Evolutionary conservation across 2,797 vertebrate genomes (phyloP).

Genomic region (Crax fasciolata): DNA sequence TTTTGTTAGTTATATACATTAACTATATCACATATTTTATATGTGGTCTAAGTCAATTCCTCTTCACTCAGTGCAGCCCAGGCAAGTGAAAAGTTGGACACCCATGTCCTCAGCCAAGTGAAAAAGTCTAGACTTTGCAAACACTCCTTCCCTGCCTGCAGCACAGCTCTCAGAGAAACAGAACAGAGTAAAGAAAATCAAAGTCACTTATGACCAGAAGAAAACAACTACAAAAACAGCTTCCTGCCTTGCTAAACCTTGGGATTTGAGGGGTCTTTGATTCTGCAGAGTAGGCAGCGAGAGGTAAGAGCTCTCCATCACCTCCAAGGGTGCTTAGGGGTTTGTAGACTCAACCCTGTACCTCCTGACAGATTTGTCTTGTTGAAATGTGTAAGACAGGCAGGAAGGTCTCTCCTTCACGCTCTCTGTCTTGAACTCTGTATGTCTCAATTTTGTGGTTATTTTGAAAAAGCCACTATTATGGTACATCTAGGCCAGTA

Average conservation of each 20-base stretch:
- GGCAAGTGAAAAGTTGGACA: too few relatives aligned
- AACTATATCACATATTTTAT: too few relatives aligned
- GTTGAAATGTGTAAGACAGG: neutral
- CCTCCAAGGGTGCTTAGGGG: neutral
- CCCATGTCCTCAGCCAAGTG: neutral
- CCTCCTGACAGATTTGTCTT: conserved; percentile 6
- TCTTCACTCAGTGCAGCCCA: too few relatives aligned
- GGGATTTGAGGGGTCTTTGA: neutral
- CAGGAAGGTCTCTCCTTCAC: neutral
- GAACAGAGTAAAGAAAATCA: neutral
- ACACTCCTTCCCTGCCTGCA: neutral
- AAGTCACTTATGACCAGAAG: neutral
- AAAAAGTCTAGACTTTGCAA: neutral
- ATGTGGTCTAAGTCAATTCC: too few relatives aligned
- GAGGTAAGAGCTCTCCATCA: neutral
- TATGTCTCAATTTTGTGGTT: neutral
- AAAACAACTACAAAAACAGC: neutral
- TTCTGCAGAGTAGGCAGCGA: neutral
- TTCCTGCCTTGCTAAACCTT: neutral
- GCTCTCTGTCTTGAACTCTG: neutral
- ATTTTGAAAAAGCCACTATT: neutral
- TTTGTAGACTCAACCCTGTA: neutral
- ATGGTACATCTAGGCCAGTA: neutral
- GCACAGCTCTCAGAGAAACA: neutral
- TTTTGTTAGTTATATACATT: too few relatives aligned